phyloP scores from a whole-genome alignment of 2,113 vertebrate species.

The Beaufortia kweichowensis region DNA sequence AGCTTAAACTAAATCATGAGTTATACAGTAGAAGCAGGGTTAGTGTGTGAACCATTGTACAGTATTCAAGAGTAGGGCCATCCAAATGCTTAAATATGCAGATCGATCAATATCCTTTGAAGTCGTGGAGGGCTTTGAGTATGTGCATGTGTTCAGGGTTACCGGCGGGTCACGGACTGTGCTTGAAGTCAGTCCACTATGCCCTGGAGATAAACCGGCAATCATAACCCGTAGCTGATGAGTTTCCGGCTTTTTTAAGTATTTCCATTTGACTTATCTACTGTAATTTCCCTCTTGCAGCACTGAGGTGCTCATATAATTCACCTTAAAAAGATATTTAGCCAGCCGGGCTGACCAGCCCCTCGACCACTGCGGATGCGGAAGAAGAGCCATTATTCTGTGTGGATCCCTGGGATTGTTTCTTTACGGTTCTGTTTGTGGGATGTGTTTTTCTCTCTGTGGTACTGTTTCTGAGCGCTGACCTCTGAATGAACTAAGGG shows the following conservation, averaged over 20 bases:
- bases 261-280: conserved; percentile 60
- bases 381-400: conserved; percentile 35
- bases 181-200: conserved; percentile 21
- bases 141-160: conserved; percentile 34
- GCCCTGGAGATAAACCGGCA: conserved; percentile 48
- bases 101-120: conserved; percentile 1
- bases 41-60: not conserved
- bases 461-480: conserved; percentile 22
- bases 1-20: not conserved
- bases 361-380: not conserved
- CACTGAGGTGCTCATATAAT: conserved; percentile 55
- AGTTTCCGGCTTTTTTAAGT: conserved; percentile 55
- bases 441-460: conserved; percentile 9
- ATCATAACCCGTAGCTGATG: conserved; percentile 52
- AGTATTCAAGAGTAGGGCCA: not conserved
- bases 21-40: not conserved
- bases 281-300: conserved; percentile 55
- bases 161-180: conserved; percentile 32
- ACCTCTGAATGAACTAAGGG: conserved; percentile 44
- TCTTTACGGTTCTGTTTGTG: conserved; percentile 37
- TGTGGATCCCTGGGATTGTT: conserved; percentile 24
- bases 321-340: conserved; percentile 59
- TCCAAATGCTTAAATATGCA: not conserved
- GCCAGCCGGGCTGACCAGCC: conserved; percentile 27
- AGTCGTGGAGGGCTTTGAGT: not conserved